phyloP scores from a whole-genome alignment of 1,140 invertebrate species.

The Heliconius hermathena region DNA sequence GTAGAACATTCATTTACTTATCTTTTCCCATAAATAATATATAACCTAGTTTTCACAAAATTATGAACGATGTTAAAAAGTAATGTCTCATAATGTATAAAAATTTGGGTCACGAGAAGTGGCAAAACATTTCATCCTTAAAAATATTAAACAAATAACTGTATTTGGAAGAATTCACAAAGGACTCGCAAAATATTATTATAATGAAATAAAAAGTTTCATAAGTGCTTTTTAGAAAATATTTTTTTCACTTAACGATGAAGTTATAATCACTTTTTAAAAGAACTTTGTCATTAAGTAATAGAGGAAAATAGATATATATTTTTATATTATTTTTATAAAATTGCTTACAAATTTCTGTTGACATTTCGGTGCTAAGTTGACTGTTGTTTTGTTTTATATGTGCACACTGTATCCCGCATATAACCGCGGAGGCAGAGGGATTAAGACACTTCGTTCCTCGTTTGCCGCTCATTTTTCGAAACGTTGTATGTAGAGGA shows the following conservation, averaged over 20 bases:
- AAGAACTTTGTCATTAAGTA: not conserved
- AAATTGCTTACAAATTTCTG: not conserved
- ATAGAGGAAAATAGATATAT: not conserved
- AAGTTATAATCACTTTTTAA: conserved; percentile 12
- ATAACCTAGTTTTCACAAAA: not conserved
- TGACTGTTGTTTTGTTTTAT: not conserved
- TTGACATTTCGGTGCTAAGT: not conserved
- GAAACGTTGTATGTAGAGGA: not conserved
- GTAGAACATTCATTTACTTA: not conserved
- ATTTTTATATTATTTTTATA: not conserved
- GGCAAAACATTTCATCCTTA: conserved; percentile 1
- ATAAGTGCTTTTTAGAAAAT: conserved; percentile 10
- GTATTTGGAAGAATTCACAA: not conserved
- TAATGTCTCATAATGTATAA: conserved; percentile 4
- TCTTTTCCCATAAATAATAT: not conserved
- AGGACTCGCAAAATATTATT: conserved; percentile 8
- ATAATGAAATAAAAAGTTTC: conserved; percentile 1
- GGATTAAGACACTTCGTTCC: not conserved
- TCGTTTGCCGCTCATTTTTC: not conserved
- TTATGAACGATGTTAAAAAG: not conserved
- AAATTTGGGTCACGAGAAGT: not conserved
- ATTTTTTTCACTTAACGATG: conserved; percentile 9
- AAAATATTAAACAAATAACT: not conserved
- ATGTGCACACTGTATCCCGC: not conserved
- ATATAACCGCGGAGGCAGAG: not conserved